Evolutionary conservation across 1,140 invertebrate species (phyloP), one percentile per base, ranked within the genome.

Genomic region (Ceratina australensis): DNA sequence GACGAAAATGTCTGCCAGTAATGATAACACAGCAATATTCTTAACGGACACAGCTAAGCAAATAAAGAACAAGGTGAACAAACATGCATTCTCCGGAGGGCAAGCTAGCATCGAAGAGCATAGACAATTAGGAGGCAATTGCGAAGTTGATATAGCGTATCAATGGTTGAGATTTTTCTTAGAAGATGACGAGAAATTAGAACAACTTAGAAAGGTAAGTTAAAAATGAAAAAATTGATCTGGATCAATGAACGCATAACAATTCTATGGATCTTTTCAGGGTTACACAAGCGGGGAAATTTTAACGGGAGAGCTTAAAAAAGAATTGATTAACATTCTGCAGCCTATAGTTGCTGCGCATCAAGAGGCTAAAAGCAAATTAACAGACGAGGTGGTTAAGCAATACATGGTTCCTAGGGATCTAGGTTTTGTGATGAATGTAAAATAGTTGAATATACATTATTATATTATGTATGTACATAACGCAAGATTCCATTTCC

Each of bases 71-170:
- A 99, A 99, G 94, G 95, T 96, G 52, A 99, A 99, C 89, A 99
- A 99, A 93, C 97, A 99, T 92, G 99, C 99, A 28, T 99, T 99
- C 93, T 99, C 98, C 68, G 99, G 99, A 42, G 99, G 99, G 33
- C 96, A 96, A 87, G 94, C 95, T 16, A 99, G 98, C 0, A 93
- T 99, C 0, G 98, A 99, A 92, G 97, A 99, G 89, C 99, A 99
- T 89, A 92, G 96, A 81, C 93, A 95, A 89, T 92, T 96, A 60
- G 98, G 99, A 50, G 99, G 99, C 4, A 97, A 99, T 91, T 99
- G 98, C 90, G 96, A 98, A 83, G 94, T 99, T 4, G 99, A 99
- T 93, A 96, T 98, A 68, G 96, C 98, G 0, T 99, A 95, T 93
- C 98, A 99, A 91, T 99, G 99, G 93, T 92, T 99, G 2, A 95